These are phyloP conservation scores for Cryptoprocta ferox DNA, from an alignment of 2,797 vertebrate genomes.

Conservation along the genomic window DNA sequence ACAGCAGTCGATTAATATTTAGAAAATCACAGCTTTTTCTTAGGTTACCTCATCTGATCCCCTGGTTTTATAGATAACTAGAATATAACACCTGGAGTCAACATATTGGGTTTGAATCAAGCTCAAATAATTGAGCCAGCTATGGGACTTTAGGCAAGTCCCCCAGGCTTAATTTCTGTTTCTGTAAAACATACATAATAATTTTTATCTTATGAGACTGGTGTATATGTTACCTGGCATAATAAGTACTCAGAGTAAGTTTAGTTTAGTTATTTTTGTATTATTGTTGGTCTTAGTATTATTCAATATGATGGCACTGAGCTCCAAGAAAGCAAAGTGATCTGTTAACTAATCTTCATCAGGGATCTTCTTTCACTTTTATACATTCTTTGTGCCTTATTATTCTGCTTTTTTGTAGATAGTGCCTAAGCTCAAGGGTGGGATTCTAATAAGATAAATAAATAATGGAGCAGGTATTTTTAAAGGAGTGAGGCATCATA, in stretches of 20 bases:
- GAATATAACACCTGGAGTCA: background rate
- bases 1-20: background rate
- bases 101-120: background rate
- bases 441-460: background rate
- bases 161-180: background rate
- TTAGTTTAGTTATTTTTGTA: background rate
- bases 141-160: background rate
- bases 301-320: background rate
- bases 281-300: background rate
- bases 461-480: background rate
- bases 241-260: background rate
- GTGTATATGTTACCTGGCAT: background rate
- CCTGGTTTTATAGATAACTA: background rate
- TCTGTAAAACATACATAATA: background rate
- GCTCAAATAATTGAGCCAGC: background rate
- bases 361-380: background rate
- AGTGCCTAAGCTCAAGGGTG: background rate
- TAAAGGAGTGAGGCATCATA: background rate
- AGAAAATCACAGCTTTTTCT: background rate
- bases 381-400: background rate
- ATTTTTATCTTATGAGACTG: background rate
- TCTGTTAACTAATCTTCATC: constrained; percentile 20
- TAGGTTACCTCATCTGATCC: background rate
- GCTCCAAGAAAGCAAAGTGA: background rate
- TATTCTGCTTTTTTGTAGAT: background rate